These are phyloP conservation scores for Meles meles DNA, from an alignment of 2,113 vertebrate genomes.

Conservation along the genomic window DNA sequence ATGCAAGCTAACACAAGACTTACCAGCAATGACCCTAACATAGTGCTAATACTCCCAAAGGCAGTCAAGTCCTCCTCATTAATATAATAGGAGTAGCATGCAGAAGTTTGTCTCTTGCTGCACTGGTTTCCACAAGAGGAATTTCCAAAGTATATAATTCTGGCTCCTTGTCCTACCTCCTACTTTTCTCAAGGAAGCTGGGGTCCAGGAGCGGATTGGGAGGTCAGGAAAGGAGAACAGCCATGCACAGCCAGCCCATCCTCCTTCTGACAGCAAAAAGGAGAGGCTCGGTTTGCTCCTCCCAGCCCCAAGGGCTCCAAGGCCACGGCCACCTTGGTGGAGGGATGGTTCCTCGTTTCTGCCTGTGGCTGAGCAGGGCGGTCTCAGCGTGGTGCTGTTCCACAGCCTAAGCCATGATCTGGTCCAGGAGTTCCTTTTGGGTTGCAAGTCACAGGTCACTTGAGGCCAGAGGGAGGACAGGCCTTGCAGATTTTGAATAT, in stretches of 20 bases:
- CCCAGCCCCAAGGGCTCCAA: background rate
- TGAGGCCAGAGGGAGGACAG: background rate
- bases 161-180: background rate
- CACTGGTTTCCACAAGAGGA: background rate
- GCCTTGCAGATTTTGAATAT: background rate
- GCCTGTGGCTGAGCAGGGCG: background rate
- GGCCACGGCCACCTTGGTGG: fast-evolving
- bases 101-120: background rate
- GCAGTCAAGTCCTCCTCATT: background rate
- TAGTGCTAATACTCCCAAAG: background rate
- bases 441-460: background rate
- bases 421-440: background rate
- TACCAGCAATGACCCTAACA: too few relatives aligned
- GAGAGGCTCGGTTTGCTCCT: background rate
- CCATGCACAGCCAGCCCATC: fast-evolving
- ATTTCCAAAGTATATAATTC: background rate
- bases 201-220: background rate
- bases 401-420: background rate
- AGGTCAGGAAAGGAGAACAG: background rate
- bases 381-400: background rate
- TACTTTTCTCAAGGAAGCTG: background rate
- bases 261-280: background rate
- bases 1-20: background rate
- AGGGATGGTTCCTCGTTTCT: too few relatives aligned
- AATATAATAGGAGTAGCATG: background rate